These are phyloP conservation scores for Heterodera carotae DNA, from an alignment of 1,140 invertebrate genomes.

Conservation along the genomic window DNA sequence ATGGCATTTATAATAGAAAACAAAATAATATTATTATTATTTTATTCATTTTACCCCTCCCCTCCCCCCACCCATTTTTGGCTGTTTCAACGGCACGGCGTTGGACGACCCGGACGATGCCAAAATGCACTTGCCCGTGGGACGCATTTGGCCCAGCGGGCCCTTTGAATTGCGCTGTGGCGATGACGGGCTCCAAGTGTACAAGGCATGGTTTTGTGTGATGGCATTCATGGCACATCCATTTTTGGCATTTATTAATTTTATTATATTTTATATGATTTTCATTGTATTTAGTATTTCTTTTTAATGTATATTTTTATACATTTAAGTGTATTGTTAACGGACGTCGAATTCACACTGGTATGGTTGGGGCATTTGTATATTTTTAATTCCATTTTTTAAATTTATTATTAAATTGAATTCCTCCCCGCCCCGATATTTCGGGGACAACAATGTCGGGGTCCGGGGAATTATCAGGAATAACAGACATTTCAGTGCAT, in stretches of 20 bases:
- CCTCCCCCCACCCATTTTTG: constrained; percentile 38
- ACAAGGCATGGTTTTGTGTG: constrained; percentile 34
- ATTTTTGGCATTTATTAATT: not conserved
- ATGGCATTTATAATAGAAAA: not conserved
- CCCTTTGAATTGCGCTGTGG: constrained; percentile 44
- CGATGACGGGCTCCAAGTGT: constrained; percentile 48
- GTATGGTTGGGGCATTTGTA: not conserved
- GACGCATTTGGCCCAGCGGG: constrained; percentile 39
- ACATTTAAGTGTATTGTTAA: constrained; percentile 19
- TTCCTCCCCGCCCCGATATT: too few relatives aligned
- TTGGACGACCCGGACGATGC: constrained; percentile 45
- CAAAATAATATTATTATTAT: not conserved
- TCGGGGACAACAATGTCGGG: too few relatives aligned
- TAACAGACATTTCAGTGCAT: too few relatives aligned
- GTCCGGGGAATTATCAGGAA: too few relatives aligned
- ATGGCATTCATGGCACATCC: too few relatives aligned
- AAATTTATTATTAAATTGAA: too few relatives aligned
- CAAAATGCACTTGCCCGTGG: constrained; percentile 40
- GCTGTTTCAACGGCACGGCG: constrained; percentile 52
- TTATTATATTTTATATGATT: not conserved
- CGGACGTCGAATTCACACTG: constrained; percentile 19
- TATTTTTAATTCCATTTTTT: too few relatives aligned
- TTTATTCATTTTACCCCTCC: too few relatives aligned
- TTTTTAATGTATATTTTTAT: not conserved
- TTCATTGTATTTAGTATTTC: not conserved